Percentiles rank a stretch among this genome's conserved stretches.
Conservation (phyloP, 2,888 invertebrate genomes). For the Isoperla grammatica region DNA sequence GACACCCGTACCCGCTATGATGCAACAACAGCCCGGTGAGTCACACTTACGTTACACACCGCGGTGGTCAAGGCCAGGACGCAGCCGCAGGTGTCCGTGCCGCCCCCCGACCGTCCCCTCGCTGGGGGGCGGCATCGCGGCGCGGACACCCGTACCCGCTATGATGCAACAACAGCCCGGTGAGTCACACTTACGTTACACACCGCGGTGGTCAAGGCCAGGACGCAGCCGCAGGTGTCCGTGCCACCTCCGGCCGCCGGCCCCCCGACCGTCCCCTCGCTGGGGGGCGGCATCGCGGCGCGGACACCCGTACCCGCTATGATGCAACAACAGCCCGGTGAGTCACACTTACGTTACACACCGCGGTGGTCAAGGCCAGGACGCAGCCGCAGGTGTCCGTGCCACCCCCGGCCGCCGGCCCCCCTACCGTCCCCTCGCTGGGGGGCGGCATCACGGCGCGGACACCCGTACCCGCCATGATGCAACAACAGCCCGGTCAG, state of each 20-base stretch:
- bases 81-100: slow-evolving; percentile 49
- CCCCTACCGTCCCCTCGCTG: slow-evolving; percentile 32
- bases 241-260: slow-evolving; percentile 46
- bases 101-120: slow-evolving; percentile 75
- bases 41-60: slow-evolving; percentile 50
- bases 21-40: slow-evolving; percentile 37
- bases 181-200: slow-evolving; percentile 79
- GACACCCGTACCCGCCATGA: slow-evolving; percentile 37
- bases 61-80: slow-evolving; percentile 75
- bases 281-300: slow-evolving; percentile 32
- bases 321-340: slow-evolving; percentile 36
- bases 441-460: slow-evolving; percentile 33
- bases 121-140: slow-evolving; percentile 85
- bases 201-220: slow-evolving; percentile 72
- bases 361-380: slow-evolving; percentile 74
- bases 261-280: slow-evolving; percentile 33
- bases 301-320: slow-evolving; percentile 37
- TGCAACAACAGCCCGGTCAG: slow-evolving; percentile 37
- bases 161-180: too few relatives aligned
- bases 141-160: too few relatives aligned
- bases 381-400: slow-evolving; percentile 48
- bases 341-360: slow-evolving; percentile 48
- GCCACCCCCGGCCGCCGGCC: slow-evolving; percentile 47
- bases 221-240: slow-evolving; percentile 51
- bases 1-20: slow-evolving; percentile 37